A percentile compares a stretch with the other conserved stretches of the same genome.
Conservation (phyloP, 2,113 vertebrate genomes). For the Todiramphus saurophagus region DNA sequence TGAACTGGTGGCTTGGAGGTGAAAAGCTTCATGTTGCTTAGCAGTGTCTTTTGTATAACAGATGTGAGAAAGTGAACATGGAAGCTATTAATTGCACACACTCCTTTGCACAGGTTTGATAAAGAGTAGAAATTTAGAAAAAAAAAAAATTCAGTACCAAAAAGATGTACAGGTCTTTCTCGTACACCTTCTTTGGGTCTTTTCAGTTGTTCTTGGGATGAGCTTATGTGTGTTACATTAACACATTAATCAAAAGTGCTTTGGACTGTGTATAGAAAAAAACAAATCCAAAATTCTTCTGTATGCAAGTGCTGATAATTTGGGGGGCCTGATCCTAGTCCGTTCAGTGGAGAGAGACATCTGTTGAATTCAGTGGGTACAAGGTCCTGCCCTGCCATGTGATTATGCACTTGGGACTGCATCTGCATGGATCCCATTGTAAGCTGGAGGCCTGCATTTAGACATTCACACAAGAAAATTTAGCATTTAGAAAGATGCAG, state of each 20-base stretch:
- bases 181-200: neutral
- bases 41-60: neutral
- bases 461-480: conserved; percentile 38
- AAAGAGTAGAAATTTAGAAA: neutral
- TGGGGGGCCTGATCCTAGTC: neutral
- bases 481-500: conserved; percentile 33
- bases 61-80: neutral
- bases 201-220: neutral
- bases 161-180: neutral
- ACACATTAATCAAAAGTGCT: neutral
- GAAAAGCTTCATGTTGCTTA: neutral
- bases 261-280: neutral
- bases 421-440: conserved; percentile 6
- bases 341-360: conserved; percentile 6
- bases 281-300: neutral
- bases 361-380: conserved; percentile 16
- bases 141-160: neutral
- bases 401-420: conserved; percentile 45
- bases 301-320: neutral
- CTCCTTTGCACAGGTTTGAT: neutral
- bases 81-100: neutral
- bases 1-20: neutral
- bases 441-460: conserved; percentile 48
- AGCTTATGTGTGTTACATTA: neutral
- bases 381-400: conserved; percentile 1